phyloP scores from a whole-genome alignment of 2,113 vertebrate genomes.

The Xiphophorus maculatus region DNA sequence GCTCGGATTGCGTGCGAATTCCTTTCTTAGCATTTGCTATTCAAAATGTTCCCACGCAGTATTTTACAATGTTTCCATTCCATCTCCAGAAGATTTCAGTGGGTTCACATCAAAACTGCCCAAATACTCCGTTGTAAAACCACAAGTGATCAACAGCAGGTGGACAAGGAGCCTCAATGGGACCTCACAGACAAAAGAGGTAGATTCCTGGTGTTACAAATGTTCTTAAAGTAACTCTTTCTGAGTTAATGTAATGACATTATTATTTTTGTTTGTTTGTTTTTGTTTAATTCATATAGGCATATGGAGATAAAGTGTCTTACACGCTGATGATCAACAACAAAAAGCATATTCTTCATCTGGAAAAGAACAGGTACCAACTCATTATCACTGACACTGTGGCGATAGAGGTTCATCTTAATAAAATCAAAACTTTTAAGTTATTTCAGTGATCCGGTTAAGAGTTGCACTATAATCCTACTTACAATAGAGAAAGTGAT shows the following conservation, averaged over 20 bases:
- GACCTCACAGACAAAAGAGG: slow-evolving; percentile 28
- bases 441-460: neutral
- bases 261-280: neutral
- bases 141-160: slow-evolving; percentile 60
- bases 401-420: too few relatives aligned
- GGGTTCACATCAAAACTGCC: slow-evolving; percentile 35
- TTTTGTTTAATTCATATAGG: slow-evolving; percentile 18
- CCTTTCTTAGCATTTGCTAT: neutral
- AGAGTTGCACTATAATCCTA: neutral
- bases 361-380: slow-evolving; percentile 76
- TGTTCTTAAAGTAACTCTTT: neutral
- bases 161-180: slow-evolving; percentile 47
- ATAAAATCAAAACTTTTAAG: neutral
- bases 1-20: neutral
- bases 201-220: slow-evolving; percentile 5
- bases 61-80: neutral
- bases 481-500: neutral
- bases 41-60: neutral
- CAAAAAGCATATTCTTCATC: slow-evolving; percentile 58
- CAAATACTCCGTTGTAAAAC: slow-evolving; percentile 71
- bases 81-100: slow-evolving; percentile 45
- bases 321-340: slow-evolving; percentile 72
- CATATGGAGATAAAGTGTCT: slow-evolving; percentile 38
- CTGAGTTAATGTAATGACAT: neutral
- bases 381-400: neutral